Percentiles rank a stretch among this genome's conserved stretches.
Conservation (phyloP, 2,888 invertebrate genomes). For the Morpho helenor region DNA sequence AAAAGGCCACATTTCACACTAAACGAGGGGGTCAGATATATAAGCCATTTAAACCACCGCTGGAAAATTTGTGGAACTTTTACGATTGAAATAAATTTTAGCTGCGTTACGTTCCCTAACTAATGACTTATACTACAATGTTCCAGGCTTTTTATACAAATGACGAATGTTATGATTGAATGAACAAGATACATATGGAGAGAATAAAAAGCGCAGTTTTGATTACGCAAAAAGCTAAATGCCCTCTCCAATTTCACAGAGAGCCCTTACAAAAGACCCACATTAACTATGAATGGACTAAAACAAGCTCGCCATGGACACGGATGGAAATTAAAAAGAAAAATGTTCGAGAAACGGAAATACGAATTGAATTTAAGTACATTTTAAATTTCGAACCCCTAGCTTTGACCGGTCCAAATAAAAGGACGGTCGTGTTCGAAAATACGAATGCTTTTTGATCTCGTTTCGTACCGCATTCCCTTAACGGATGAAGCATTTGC, state of each 20-base stretch:
- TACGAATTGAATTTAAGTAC: constrained; percentile 76
- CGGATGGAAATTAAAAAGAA: constrained; percentile 71
- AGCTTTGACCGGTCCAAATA: constrained; percentile 70
- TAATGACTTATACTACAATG: constrained; percentile 6
- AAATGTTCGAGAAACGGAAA: constrained; percentile 65
- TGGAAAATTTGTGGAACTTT: constrained; percentile 21
- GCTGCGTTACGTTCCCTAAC: neutral
- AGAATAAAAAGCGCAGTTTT: constrained; percentile 54
- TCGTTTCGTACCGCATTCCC: constrained; percentile 63
- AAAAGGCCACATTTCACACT: constrained; percentile 51
- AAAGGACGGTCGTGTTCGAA: constrained; percentile 64
- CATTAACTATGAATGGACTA: constrained; percentile 74
- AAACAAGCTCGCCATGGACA: constrained; percentile 62
- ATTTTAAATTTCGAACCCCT: constrained; percentile 70
- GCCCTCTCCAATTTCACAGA: constrained; percentile 72
- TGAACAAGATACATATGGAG: constrained; percentile 40
- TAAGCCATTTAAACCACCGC: constrained; percentile 40
- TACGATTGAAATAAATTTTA: constrained; percentile 10
- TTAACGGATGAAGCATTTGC: constrained; percentile 65
- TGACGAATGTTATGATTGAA: constrained; percentile 27
- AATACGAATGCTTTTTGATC: constrained; percentile 70
- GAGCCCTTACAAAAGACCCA: constrained; percentile 75
- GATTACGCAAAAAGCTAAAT: constrained; percentile 64
- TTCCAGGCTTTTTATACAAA: constrained; percentile 6
- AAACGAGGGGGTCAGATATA: constrained; percentile 40